Base-by-base conservation (phyloP, 2,113 vertebrate genomes). In the Barbus barbus region DNA sequence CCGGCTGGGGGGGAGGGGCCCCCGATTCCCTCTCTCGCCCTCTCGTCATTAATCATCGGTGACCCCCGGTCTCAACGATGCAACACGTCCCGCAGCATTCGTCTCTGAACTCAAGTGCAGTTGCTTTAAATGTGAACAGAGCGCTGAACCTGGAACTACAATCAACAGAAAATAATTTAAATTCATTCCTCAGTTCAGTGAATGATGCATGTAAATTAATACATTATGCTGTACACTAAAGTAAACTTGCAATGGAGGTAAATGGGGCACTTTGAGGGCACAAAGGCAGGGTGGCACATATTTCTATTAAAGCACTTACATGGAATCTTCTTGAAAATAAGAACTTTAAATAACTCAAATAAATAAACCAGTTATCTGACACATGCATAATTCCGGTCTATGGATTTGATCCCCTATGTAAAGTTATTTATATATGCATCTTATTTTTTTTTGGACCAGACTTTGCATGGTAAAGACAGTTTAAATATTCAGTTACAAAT, bases 11-110 rank as follows among this genome's bases (percentile, higher is more conserved):
- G 81, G 65, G 28, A 44, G 75, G 46, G 46, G 80, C 4, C 38
- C n/a, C 28, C 13, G 61, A 58, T 53, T 83, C 69, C n/a, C 72
- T 77, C 72, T 77, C 78, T 77, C 84, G 60, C 84, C 86, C 84
- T 58, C 28, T 79, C 67, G 26, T 86, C 87, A 90, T 87, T 86
- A 88, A 90, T 90, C 89, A 90, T 77, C 22, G 18, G 9, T 81
- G 83, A 89, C 74, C 78, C 84, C 44, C 16, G 81, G 74, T 41
- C 80, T 48, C 58, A 46, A 81, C 36, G n/a, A 69, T 41, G 73
- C 69, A 48, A 83, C 51, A 18, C 69, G 13, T 65, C 31, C 67
- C 24, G 11, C 67, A 77, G 53, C 18, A 31, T 26, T 61, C 22
- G 36, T 36, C 44, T 60, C 58, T 16, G 48, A 36, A n/a, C 20